Conservation (phyloP, 1,140 invertebrate genomes). For the Copidosoma floridanum region DNA sequence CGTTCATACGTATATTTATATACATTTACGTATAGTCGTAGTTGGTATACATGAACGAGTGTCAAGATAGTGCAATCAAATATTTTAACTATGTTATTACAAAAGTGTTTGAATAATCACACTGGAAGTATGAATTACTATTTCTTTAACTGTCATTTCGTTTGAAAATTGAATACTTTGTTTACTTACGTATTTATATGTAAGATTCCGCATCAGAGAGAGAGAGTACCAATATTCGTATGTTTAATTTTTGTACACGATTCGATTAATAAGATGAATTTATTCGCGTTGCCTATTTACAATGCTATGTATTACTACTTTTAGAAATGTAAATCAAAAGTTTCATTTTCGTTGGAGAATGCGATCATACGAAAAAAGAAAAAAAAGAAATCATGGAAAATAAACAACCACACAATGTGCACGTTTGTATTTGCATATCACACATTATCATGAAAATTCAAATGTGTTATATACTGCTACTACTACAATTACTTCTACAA, state of each 20-base stretch:
- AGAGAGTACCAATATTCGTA: constrained; percentile 26
- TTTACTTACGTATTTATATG: constrained; percentile 28
- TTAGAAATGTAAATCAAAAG: constrained; percentile 13
- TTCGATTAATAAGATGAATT: constrained; percentile 18
- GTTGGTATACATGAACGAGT: too few relatives aligned
- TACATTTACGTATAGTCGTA: constrained; percentile 13
- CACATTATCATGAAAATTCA: constrained; percentile 23
- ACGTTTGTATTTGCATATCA: constrained; percentile 21
- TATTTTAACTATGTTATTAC: constrained; percentile 17
- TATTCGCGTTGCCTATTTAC: constrained; percentile 7
- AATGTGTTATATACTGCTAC: constrained; percentile 26
- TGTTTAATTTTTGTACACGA: constrained; percentile 19
- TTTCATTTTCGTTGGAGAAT: constrained; percentile 16
- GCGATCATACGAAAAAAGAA: constrained; percentile 8
- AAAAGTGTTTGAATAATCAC: constrained; percentile 11
- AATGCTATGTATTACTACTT: not conserved
- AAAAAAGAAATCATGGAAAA: too few relatives aligned
- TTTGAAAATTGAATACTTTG: constrained; percentile 25
- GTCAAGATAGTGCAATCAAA: constrained; percentile 20
- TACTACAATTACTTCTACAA: constrained; percentile 24
- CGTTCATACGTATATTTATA: constrained; percentile 1
- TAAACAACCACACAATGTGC: too few relatives aligned
- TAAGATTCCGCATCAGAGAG: constrained; percentile 22
- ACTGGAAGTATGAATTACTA: constrained; percentile 27
- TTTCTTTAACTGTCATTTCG: constrained; percentile 23